phyloP scores from a whole-genome alignment of 2,888 invertebrate genomes.

The Tholera decimalis region DNA sequence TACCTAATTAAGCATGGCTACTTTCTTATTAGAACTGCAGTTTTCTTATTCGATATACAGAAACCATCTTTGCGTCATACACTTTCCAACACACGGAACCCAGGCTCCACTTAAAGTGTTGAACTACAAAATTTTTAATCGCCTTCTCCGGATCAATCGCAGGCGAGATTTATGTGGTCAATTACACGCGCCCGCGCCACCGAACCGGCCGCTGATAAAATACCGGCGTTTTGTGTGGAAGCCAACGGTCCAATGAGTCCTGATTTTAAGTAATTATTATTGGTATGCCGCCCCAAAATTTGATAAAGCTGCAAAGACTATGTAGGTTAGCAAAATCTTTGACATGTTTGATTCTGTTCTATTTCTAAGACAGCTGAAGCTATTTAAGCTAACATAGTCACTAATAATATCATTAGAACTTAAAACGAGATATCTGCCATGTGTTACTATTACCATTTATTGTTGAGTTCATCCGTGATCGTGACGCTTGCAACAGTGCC shows the following conservation, averaged over 20 bases:
- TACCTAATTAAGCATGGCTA: not conserved
- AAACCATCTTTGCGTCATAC: not conserved
- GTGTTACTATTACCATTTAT: no score
- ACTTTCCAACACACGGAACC: constrained; percentile 30
- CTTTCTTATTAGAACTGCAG: constrained; percentile 17
- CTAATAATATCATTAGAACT: no score
- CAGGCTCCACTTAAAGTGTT: constrained; percentile 43
- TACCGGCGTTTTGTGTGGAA: constrained; percentile 39
- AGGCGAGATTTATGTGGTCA: constrained; percentile 70
- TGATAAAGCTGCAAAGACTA: not conserved
- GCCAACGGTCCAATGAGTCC: constrained; percentile 22
- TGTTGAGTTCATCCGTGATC: no score
- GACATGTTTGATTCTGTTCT: not conserved
- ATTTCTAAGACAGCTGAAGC: not conserved
- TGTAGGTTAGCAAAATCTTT: not conserved
- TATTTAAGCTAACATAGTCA: no score
- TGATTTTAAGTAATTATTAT: constrained; percentile 41
- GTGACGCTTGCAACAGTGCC: no score
- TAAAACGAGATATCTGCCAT: no score
- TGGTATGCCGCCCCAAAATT: constrained; percentile 7
- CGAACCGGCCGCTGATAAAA: constrained; percentile 54
- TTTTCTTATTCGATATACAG: not conserved
- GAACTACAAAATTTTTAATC: constrained; percentile 66
- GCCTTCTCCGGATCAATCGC: constrained; percentile 66
- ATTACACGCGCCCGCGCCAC: constrained; percentile 65